These are phyloP conservation scores for Melieria omissa DNA, from an alignment of 2,888 invertebrate genomes.

Conservation along the genomic window DNA sequence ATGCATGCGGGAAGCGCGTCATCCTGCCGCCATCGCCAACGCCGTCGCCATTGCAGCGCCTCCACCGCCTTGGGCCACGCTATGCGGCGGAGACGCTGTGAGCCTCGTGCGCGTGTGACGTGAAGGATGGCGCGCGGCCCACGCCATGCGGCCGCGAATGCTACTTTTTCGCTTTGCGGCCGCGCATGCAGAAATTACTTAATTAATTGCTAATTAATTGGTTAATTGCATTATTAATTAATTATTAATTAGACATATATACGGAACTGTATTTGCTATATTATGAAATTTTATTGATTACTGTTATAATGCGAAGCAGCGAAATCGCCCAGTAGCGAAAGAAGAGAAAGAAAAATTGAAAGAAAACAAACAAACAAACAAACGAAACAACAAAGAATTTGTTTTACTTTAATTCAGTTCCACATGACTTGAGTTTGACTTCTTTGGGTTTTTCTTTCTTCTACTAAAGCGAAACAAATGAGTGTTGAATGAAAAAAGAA, in stretches of 20 bases:
- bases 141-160: slow-evolving; percentile 23
- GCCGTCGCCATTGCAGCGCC: too few species aligned
- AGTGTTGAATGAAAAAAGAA: background rate
- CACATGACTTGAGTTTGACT: slow-evolving; percentile 9
- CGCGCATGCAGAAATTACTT: background rate
- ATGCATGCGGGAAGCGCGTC: too few species aligned
- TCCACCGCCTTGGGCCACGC: too few species aligned
- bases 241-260: slow-evolving; percentile 20
- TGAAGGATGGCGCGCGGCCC: too few species aligned
- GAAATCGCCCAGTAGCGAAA: slow-evolving; percentile 21
- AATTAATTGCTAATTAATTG: slow-evolving; percentile 16
- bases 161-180: slow-evolving; percentile 27
- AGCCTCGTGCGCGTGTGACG: too few species aligned
- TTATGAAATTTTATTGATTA: slow-evolving; percentile 57
- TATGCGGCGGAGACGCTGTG: too few species aligned
- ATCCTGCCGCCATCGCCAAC: too few species aligned
- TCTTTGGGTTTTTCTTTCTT: slow-evolving; percentile 30
- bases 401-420: background rate
- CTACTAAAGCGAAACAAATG: background rate
- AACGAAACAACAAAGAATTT: slow-evolving; percentile 18
- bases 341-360: slow-evolving; percentile 26
- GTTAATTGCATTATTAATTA: slow-evolving; percentile 26
- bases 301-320: slow-evolving; percentile 59
- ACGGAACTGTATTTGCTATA: slow-evolving; percentile 32
- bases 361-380: slow-evolving; percentile 37